Conservation (phyloP, 2,797 vertebrate genomes). For the Parauchenoglanis ngamensis region DNA sequence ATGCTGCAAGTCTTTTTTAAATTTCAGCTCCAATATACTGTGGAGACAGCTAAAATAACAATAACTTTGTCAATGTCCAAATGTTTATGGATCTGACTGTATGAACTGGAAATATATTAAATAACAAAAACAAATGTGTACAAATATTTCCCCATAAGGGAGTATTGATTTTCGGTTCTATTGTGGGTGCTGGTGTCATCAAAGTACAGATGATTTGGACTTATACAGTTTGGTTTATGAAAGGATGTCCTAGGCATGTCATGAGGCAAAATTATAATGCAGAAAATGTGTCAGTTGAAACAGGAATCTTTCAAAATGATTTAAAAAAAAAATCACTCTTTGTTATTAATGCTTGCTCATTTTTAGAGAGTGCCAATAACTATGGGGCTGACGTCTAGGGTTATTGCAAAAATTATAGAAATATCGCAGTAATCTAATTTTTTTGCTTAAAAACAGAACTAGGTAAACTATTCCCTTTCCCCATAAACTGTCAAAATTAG, state of each 20-base stretch:
- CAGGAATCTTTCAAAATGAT: not conserved
- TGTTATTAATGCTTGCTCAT: not conserved
- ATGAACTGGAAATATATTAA: not conserved
- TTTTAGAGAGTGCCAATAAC: not conserved
- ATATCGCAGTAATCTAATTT: not conserved
- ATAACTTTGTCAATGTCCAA: no score
- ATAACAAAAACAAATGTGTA: not conserved
- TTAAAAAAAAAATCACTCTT: not conserved
- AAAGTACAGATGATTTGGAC: no score
- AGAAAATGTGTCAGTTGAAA: not conserved
- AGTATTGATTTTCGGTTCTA: no score
- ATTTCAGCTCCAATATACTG: no score
- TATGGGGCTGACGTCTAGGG: not conserved
- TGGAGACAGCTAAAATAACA: no score
- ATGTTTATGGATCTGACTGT: not conserved
- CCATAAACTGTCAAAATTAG: not conserved
- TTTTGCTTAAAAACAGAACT: not conserved
- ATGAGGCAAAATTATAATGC: not conserved
- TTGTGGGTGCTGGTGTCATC: no score
- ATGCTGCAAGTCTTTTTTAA: no score
- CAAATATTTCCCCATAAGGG: not conserved
- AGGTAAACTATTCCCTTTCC: not conserved
- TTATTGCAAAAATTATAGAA: not conserved
- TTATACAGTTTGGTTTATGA: no score
- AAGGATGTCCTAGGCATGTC: no score